Base-by-base conservation (phyloP, 2,888 invertebrate genomes). In the Lithosia quadra region DNA sequence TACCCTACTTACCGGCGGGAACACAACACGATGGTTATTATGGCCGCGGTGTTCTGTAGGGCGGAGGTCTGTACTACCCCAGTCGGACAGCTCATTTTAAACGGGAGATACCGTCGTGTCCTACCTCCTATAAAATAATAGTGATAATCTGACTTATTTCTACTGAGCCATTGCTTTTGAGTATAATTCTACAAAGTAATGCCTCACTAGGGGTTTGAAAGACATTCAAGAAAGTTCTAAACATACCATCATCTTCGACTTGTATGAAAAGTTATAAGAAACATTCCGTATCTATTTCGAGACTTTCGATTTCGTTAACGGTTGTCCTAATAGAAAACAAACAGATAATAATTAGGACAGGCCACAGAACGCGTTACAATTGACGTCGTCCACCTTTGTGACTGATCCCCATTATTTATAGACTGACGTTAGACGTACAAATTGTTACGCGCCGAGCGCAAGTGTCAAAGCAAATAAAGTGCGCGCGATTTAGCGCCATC, bases 391-490 rank as follows among this genome's bases (percentile, higher is more conserved):
- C 73, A 78, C 78, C 79, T 72, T 63, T 49, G 72, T 68, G 78
- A 77, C 71, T 78, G 77, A 79, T 81, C 69, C 68, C 36, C 69
- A 68, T 72, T 79, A 77, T 79, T 72, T 81, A 77, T 77, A 76
- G 75, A 77, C 62, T 76, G 76, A 74, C 70, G 73, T 63, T 69
- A 74, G 70, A 66, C 75, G 60, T 72, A 79, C 82, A 82, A 84
- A 82, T 79, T 76, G 79, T 68, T 69, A 67, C 65, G 64, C 69
- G 66, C 36, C 62, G 68, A 75, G 72, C 76, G 68, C 72, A 67
- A 76, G 72, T 79, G 80, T 82, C 81, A 78, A 75, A 79, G 72
- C 76, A 81, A 84, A 87, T 85, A 88, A 86, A 85, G 80, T 80
- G 77, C 67, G 71, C 67, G 75, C 81, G 71, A 78, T 78, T 87